phyloP scores from a whole-genome alignment of 2,113 vertebrate genomes.

The Otus sunia region DNA sequence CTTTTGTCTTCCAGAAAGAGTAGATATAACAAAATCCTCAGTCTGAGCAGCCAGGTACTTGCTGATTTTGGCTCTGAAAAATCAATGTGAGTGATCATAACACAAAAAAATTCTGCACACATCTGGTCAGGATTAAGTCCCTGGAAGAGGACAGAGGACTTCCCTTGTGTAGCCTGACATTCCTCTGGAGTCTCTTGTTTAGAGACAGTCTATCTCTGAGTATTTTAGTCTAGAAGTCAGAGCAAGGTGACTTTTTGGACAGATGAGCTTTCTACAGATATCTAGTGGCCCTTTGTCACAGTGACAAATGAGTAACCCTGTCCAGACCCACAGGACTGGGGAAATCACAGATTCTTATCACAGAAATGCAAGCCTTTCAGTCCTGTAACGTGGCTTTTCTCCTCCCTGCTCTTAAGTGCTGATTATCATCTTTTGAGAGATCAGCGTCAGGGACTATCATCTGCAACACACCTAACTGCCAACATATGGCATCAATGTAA shows the following conservation, averaged over 20 bases:
- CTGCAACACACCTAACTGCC: background rate
- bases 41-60: background rate
- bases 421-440: background rate
- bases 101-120: background rate
- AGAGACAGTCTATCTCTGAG: background rate
- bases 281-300: background rate
- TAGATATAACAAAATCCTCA: background rate
- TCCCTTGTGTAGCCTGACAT: background rate
- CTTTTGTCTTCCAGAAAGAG: background rate
- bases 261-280: background rate
- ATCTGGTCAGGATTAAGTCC: background rate
- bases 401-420: background rate
- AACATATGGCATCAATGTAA: background rate
- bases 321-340: background rate
- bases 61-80: background rate
- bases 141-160: background rate
- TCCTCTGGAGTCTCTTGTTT: background rate
- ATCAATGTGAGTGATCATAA: background rate
- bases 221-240: background rate
- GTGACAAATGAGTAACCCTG: background rate
- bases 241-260: background rate
- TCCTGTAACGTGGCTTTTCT: background rate
- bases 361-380: background rate
- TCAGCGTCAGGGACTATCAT: background rate
- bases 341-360: background rate